phyloP scores from a whole-genome alignment of 92 coral and sea anemone genomes.

The Phymanthus crucifer region DNA sequence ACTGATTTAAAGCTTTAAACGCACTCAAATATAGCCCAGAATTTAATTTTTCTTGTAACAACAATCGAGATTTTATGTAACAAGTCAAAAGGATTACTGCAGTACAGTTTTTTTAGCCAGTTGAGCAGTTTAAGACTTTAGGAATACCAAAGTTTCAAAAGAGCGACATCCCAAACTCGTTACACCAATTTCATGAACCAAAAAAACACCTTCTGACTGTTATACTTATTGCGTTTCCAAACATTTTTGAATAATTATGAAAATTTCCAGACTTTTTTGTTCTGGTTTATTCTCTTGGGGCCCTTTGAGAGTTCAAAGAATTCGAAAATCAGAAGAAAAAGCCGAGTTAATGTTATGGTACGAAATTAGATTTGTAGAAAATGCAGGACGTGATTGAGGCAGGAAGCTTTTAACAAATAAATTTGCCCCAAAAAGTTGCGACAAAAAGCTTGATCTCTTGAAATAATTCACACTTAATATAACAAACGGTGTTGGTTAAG shows the following conservation, averaged over 20 bases:
- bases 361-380: neutral
- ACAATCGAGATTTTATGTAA: neutral
- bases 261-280: constrained; percentile 17
- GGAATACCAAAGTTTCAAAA: neutral
- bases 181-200: neutral
- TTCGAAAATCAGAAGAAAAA: neutral
- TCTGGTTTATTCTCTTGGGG: neutral
- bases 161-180: neutral
- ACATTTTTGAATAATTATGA: constrained; percentile 19
- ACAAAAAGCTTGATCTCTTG: constrained; percentile 9
- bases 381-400: neutral
- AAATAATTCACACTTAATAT: constrained; percentile 25
- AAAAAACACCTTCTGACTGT: neutral
- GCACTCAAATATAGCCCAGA: neutral
- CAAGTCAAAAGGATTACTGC: neutral
- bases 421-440: neutral
- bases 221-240: neutral
- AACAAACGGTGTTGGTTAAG: constrained; percentile 34
- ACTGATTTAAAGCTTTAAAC: neutral
- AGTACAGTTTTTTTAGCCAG: neutral
- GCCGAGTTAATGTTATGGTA: neutral
- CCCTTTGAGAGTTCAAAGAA: neutral
- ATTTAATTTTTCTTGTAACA: neutral
- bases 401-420: neutral
- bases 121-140: neutral